Evolutionary conservation across 2,888 invertebrate species (phyloP), one percentile per base, ranked within the genome.

Genomic region (Drosophila subsilvestris): DNA sequence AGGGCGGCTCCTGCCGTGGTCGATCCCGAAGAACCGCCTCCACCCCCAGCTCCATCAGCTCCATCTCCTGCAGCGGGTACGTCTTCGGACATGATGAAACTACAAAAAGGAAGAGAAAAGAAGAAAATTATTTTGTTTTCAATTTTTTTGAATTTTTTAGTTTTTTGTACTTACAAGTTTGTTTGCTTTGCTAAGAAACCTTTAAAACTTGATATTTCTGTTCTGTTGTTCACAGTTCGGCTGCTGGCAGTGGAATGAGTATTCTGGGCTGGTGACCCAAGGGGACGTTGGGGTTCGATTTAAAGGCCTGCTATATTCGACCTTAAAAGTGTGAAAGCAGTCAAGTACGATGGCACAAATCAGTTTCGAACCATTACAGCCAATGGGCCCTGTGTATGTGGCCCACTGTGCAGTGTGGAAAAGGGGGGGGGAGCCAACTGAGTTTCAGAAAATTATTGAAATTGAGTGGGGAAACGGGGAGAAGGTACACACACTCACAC

Each of bases 1-100:
- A 61, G 1, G 0, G 27, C 53, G 0, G 69, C 80, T 1, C 69
- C 79, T 0, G 60, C 12, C 0, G 76, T 80, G 2, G 81, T 73
- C 0, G 80, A 55, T 0, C 53, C 53, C 3, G 14, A 8, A 0
- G 20, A 8, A 0, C 32, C n/a, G n/a, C n/a, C n/a, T n/a, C n/a
- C n/a, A n/a, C n/a, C n/a, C n/a, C n/a, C n/a, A n/a, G n/a, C n/a
- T n/a, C n/a, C n/a, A n/a, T n/a, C 9, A 2, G 32, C 0, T 17
- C 8, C 4, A 12, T 3, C 20, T 20, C 20, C 20, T 20, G 20
- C 20, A n/a, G n/a, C n/a, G n/a, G n/a, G n/a, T n/a, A n/a, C n/a
- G n/a, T n/a, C n/a, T n/a, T n/a, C n/a, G n/a, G n/a, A n/a, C 37
- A 37, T 37, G 14, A 7, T n/a, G 6, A n/a, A 27, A 7, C 37